Evolutionary conservation across 2,797 vertebrate genomes (phyloP).

Genomic region (Acridotheres tristis): DNA sequence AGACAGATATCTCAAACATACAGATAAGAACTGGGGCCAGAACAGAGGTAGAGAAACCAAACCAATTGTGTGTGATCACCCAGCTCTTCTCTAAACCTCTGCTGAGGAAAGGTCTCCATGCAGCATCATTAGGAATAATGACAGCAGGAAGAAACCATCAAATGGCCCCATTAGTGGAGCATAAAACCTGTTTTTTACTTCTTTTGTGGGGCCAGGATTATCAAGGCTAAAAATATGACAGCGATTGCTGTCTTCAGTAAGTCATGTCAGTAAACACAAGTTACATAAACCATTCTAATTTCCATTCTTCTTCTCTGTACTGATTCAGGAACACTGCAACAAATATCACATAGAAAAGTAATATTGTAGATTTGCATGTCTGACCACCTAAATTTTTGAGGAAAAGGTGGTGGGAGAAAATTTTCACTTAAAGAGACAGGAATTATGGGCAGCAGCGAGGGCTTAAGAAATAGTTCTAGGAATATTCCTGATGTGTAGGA

Average conservation of each 20-base stretch:
- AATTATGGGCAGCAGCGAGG: background rate
- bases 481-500: background rate
- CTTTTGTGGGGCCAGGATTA: background rate
- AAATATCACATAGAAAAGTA: background rate
- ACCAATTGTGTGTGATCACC: accelerated
- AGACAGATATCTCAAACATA: background rate
- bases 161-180: background rate
- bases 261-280: background rate
- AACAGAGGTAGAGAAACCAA: background rate
- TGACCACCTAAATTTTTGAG: background rate
- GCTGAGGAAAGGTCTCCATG: background rate
- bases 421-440: background rate
- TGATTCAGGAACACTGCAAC: background rate
- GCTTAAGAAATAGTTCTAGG: background rate
- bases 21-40: background rate
- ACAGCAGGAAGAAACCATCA: background rate
- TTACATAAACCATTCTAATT: background rate
- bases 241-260: background rate
- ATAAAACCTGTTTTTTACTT: background rate
- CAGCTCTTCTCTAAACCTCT: background rate
- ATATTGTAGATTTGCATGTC: no score
- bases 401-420: background rate
- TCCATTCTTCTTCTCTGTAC: background rate
- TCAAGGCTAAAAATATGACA: background rate
- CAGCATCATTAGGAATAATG: background rate